A percentile compares a stretch with the other conserved stretches of the same genome.
Evolutionary conservation across 2,113 vertebrate genomes (phyloP).

Genomic region (Murina feae): DNA sequence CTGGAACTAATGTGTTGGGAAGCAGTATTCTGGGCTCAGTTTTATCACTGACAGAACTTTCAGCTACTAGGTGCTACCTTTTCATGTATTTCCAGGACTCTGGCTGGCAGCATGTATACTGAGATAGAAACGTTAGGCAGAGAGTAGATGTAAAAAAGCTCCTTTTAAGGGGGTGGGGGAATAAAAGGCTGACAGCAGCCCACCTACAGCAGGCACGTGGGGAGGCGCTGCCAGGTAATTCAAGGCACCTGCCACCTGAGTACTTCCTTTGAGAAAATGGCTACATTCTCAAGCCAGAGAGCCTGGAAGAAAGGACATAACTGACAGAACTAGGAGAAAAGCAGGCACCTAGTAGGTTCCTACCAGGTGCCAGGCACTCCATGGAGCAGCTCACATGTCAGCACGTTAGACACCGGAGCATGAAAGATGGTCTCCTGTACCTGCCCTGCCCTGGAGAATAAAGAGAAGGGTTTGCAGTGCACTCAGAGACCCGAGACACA

Average conservation of each 20-base stretch:
- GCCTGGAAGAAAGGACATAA: not conserved
- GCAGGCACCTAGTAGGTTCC: not conserved
- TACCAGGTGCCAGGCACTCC: not conserved
- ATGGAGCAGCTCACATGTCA: not conserved
- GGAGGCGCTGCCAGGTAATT: not conserved
- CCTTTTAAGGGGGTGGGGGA: not conserved
- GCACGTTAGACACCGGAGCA: not conserved
- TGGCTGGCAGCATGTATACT: not conserved
- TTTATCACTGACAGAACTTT: not conserved
- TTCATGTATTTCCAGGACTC: not conserved
- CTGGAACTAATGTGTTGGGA: not conserved
- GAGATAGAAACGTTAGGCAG: not conserved
- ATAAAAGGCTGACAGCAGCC: not conserved
- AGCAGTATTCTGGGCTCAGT: not conserved
- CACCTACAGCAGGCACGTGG: not conserved
- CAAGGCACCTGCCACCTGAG: not conserved
- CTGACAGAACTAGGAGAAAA: not conserved
- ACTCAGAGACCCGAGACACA: not conserved
- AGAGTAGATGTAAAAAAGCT: not conserved
- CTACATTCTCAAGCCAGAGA: not conserved
- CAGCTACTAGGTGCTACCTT: not conserved
- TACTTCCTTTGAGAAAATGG: not conserved
- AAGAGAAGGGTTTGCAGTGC: not conserved
- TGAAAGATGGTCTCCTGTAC: not conserved
- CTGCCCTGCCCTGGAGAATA: not conserved